These are phyloP conservation scores for Julus scandinavius DNA, from an alignment of 2,888 invertebrate genomes.

Conservation along the genomic window DNA sequence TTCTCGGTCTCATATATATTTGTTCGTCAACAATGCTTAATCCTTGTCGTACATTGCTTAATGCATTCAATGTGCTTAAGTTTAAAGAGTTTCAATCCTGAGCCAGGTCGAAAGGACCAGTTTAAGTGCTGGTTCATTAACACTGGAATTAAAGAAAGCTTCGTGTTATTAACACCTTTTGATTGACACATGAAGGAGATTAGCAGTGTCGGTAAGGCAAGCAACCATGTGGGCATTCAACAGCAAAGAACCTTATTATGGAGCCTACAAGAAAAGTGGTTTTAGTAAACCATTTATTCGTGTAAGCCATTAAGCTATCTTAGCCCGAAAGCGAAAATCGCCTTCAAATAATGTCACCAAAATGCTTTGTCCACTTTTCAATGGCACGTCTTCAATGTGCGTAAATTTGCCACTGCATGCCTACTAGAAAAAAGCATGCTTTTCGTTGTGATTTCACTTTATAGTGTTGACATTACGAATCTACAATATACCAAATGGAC, in stretches of 20 bases:
- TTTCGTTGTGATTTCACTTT: too few species aligned
- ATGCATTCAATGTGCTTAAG: conserved; percentile 13
- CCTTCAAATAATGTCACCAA: background rate
- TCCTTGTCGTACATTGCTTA: conserved; percentile 48
- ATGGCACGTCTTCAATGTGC: background rate
- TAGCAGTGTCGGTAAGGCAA: background rate
- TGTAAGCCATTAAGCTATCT: conserved; percentile 17
- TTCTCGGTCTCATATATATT: conserved; percentile 23
- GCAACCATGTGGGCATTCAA: background rate
- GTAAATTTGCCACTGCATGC: background rate
- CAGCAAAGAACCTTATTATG: conserved; percentile 4
- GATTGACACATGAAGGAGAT: conserved; percentile 42
- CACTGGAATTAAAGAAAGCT: conserved; percentile 40
- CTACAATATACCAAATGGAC: too few species aligned
- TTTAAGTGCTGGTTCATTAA: conserved; percentile 46
- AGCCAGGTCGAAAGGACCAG: conserved; percentile 20
- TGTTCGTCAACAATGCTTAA: conserved; percentile 49
- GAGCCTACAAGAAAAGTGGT: background rate
- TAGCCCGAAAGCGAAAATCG: background rate
- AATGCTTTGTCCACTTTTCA: background rate
- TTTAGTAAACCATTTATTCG: conserved; percentile 33
- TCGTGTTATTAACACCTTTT: conserved; percentile 33
- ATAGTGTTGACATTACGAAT: too few species aligned
- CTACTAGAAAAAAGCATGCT: too few species aligned
- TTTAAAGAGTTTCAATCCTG: conserved; percentile 24